Evolutionary conservation across 2,797 vertebrate species (phyloP), one percentile per base, ranked within the genome.

Genomic region (Sciurus carolinensis): DNA sequence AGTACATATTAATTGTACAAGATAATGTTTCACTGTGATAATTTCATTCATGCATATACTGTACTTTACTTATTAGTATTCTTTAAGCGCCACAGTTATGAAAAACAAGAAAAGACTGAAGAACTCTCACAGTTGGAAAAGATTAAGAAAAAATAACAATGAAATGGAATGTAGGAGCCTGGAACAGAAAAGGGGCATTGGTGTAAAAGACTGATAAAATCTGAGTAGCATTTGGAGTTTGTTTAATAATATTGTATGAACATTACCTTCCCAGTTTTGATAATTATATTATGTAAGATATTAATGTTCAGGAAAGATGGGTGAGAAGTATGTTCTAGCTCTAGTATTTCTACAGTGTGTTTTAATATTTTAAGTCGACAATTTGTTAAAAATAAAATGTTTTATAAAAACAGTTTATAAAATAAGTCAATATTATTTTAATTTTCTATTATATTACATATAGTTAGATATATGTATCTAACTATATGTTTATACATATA

Each of bases 181-280:
- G 17, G 64, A 64, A 88, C 6, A 26, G 77, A 67, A 82, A 69
- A 75, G 44, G 22, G 54, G n/a, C 36, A 28, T 82, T 73, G 28
- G 67, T 22, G 77, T 6, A 36, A 87, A 93, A 87, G 54, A 75
- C 12, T 18, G 59, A 66, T 89, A 79, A 77, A 76, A 94, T 77
- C 4, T 59, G 62, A 77, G 33, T 83, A 50, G 57, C 13, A 89
- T 66, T 33, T 66, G 30, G 30, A 66, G 64, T 30, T 33, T 33
- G 14, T 30, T 66, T 66, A 33, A 33, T 66, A 66, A 14, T 14
- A 33, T 33, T 33, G 64, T 30, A 6, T 33, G 28, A 66, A 33
- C 28, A 66, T 33, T 66, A 64, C 26, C 28, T 66, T 33, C 50
- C 26, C 69, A 33, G 71, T 77, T 94, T 94, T n/a, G 24, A 69